A percentile compares a stretch with the other conserved stretches of the same genome.
Evolutionary conservation across 2,888 invertebrate genomes (phyloP).

Genomic region (Timandra comae): DNA sequence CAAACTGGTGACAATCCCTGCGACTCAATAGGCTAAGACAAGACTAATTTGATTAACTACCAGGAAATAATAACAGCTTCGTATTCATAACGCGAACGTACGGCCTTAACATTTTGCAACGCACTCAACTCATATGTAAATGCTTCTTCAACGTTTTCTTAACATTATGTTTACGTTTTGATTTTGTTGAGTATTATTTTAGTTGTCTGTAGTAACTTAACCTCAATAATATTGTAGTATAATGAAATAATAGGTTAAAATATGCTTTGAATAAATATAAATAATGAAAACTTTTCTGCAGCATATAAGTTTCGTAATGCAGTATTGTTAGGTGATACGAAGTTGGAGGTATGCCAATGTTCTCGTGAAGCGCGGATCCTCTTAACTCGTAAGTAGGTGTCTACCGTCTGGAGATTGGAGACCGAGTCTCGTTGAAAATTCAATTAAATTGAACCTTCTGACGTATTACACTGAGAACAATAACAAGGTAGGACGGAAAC

Average conservation of each 20-base stretch:
- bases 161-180: conserved; percentile 7
- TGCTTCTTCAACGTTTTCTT: conserved; percentile 18
- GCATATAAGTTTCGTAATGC: conserved; percentile 31
- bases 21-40: conserved; percentile 30
- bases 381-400: conserved; percentile 15
- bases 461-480: too few relatives aligned
- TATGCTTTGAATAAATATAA: neutral
- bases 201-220: neutral
- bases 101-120: conserved; percentile 32
- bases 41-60: conserved; percentile 36
- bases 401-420: too few relatives aligned
- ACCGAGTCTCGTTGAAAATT: neutral
- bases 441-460: too few relatives aligned
- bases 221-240: conserved; percentile 5
- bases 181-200: neutral
- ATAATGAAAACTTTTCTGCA: conserved; percentile 12
- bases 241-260: neutral
- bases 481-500: too few relatives aligned
- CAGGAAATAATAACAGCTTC: conserved; percentile 34
- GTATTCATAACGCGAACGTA: conserved; percentile 24
- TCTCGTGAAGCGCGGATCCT: conserved; percentile 30
- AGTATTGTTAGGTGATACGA: conserved; percentile 28
- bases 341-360: conserved; percentile 39
- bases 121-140: conserved; percentile 24
- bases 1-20: conserved; percentile 27